A percentile compares a stretch with the other conserved stretches of the same genome.
Evolutionary conservation across 2,888 invertebrate species (phyloP).

Genomic region (Tachystola acroxantha): DNA sequence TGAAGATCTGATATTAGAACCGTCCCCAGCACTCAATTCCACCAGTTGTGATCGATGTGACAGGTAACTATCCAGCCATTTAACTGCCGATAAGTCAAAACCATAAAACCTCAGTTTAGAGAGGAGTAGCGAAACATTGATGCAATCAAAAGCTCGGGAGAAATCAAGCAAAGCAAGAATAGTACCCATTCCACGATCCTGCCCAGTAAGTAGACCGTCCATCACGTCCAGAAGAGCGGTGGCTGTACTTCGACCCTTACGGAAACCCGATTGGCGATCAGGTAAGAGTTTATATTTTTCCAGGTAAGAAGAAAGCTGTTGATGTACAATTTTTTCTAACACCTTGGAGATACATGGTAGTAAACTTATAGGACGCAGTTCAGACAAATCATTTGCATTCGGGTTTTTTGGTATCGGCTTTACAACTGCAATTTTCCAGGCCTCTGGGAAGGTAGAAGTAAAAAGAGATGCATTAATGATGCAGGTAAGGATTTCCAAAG

Average conservation of each 20-base stretch:
- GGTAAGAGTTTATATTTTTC: conserved; percentile 20
- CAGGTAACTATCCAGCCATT: conserved; percentile 8
- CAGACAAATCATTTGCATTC: conserved; percentile 4
- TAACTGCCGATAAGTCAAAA: background rate
- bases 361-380: conserved; percentile 13
- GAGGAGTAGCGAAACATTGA: conserved; percentile 18
- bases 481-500: conserved; percentile 8
- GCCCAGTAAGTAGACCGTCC: conserved; percentile 20
- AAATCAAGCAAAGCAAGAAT: conserved; percentile 24
- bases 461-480: conserved; percentile 13
- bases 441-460: conserved; percentile 13
- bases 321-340: conserved; percentile 13
- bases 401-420: conserved; percentile 13
- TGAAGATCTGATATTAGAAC: background rate
- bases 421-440: conserved; percentile 19
- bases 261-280: conserved; percentile 23
- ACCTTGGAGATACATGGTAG: conserved; percentile 13
- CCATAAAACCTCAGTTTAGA: conserved; percentile 15
- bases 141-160: conserved; percentile 28
- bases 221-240: conserved; percentile 23
- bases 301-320: conserved; percentile 18
- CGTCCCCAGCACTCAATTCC: background rate
- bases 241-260: conserved; percentile 20
- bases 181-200: conserved; percentile 19
- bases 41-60: background rate